Evolutionary conservation across 2,113 vertebrate genomes (phyloP).

Genomic region (Oenanthe melanoleuca): DNA sequence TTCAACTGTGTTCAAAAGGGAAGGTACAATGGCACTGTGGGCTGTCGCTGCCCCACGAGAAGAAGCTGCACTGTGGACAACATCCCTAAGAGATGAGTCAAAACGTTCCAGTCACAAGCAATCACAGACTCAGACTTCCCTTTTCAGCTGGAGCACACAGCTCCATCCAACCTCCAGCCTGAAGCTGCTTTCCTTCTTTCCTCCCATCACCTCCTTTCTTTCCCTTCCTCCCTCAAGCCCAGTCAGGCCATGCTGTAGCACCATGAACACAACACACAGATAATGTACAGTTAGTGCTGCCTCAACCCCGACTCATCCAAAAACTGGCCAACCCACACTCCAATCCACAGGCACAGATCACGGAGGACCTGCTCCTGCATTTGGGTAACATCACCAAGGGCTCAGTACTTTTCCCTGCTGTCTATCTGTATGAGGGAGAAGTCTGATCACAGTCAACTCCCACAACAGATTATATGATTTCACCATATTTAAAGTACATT

Average conservation of each 20-base stretch:
- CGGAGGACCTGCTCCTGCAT: not conserved
- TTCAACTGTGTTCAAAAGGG: not conserved
- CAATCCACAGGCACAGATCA: not conserved
- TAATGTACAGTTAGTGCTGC: not conserved
- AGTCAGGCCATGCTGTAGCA: not conserved
- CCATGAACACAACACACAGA: fast-evolving
- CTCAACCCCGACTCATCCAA: not conserved
- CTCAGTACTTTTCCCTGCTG: not conserved
- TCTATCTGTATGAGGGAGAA: not conserved
- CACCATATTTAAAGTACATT: conserved; percentile 27
- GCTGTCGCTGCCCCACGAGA: not conserved
- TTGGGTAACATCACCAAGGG: not conserved
- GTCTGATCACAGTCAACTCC: not conserved
- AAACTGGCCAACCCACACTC: not conserved
- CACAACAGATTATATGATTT: conserved; percentile 1
- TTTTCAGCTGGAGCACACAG: not conserved
- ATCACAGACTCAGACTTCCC: not conserved
- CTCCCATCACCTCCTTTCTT: not conserved
- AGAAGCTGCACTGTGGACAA: not conserved
- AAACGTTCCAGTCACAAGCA: not conserved
- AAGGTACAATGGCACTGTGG: not conserved
- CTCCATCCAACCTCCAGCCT: fast-evolving
- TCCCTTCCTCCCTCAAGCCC: not conserved
- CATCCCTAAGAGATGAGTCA: not conserved
- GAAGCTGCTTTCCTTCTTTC: not conserved